These are phyloP conservation scores for Glareola pratincola DNA, from an alignment of 2,113 vertebrate species.

Conservation along the genomic window DNA sequence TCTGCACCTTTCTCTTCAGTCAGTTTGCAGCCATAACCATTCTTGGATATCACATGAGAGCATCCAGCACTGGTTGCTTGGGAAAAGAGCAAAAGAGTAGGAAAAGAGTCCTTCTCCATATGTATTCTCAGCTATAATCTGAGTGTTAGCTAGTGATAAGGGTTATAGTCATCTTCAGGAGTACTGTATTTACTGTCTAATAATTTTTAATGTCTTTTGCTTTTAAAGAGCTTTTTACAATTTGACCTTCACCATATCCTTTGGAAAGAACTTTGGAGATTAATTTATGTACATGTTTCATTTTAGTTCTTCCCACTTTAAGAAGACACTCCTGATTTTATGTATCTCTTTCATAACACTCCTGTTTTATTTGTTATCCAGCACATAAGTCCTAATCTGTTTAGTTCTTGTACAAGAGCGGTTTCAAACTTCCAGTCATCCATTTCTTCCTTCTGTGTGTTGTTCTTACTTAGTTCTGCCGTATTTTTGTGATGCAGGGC, in stretches of 20 bases:
- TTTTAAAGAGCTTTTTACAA: background rate
- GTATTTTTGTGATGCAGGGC: background rate
- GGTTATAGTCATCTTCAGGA: background rate
- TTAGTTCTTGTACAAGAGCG: background rate
- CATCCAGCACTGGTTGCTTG: background rate
- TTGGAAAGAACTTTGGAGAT: background rate
- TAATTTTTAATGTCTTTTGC: background rate
- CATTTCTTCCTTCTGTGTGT: background rate
- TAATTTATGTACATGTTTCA: background rate
- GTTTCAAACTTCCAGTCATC: background rate
- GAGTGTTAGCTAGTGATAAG: background rate
- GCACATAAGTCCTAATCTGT: background rate
- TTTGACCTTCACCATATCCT: background rate
- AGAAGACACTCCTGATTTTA: background rate
- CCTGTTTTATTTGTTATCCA: background rate
- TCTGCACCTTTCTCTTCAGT: background rate
- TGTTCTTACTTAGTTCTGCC: background rate
- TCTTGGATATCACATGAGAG: background rate
- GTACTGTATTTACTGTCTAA: background rate
- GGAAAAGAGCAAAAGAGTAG: background rate
- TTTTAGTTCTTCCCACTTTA: background rate
- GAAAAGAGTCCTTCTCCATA: background rate
- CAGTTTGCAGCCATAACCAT: background rate
- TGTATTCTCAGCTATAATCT: background rate
- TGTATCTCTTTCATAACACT: background rate